Evolutionary conservation across 1,140 invertebrate species (phyloP).

Genomic region (Belonocnema kinseyi): DNA sequence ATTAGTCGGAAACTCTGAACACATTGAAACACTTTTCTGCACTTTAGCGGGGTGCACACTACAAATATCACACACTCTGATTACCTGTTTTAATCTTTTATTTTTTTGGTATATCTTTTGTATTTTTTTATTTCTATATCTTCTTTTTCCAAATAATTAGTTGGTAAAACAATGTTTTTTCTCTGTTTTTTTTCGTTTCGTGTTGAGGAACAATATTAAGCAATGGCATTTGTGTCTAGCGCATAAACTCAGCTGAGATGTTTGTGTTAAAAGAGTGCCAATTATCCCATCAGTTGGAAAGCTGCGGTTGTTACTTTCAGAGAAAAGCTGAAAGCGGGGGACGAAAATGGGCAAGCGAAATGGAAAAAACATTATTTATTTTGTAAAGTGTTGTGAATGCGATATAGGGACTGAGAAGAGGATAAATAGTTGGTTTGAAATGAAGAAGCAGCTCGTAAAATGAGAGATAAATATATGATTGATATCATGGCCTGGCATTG

Average conservation of each 20-base stretch:
- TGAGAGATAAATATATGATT: too few species aligned
- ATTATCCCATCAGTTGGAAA: constrained; percentile 44
- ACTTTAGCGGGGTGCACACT: constrained; percentile 52
- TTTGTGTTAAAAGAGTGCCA: constrained; percentile 50
- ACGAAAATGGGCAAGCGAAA: not conserved
- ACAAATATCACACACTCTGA: not conserved
- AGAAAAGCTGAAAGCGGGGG: not conserved
- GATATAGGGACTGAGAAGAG: not conserved
- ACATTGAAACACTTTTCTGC: constrained; percentile 68
- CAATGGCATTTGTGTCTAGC: not conserved
- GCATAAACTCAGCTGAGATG: not conserved
- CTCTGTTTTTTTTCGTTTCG: not conserved
- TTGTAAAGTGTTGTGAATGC: not conserved
- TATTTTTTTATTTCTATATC: constrained; percentile 36
- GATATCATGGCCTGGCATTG: too few species aligned
- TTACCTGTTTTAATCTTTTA: constrained; percentile 47
- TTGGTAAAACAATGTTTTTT: not conserved
- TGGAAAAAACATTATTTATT: not conserved
- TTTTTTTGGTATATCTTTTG: constrained; percentile 42
- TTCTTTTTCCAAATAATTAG: not conserved
- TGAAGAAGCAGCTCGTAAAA: too few species aligned
- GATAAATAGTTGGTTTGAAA: too few species aligned
- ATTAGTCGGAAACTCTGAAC: constrained; percentile 58
- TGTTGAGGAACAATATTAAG: constrained; percentile 5
- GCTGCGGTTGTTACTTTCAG: constrained; percentile 31